A percentile compares a stretch with the other conserved stretches of the same genome.
phyloP scores from a whole-genome alignment of 2,797 vertebrate genomes.

The Philypnodon macrostomus region DNA sequence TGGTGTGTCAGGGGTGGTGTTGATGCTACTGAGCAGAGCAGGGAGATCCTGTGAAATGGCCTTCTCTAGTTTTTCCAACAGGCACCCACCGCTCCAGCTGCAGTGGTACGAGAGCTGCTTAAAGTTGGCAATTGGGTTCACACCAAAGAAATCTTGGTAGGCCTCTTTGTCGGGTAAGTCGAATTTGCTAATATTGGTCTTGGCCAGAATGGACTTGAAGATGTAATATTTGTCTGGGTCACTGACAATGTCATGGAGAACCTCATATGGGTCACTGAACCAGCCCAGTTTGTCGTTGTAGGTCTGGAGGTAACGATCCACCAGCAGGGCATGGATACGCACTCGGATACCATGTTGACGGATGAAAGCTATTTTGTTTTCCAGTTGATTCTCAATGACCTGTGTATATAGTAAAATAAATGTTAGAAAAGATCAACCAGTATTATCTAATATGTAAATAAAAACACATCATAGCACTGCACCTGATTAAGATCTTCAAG shows the following conservation, averaged over 20 bases:
- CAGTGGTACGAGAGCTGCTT: conserved; percentile 94
- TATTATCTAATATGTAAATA: background rate
- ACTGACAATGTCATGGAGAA: conserved; percentile 96
- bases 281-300: conserved; percentile 95
- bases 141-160: conserved; percentile 97
- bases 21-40: conserved; percentile 83
- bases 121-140: conserved; percentile 89
- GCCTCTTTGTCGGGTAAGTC: conserved; percentile 92
- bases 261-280: conserved; percentile 88
- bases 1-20: conserved; percentile 38
- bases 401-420: conserved; percentile 50
- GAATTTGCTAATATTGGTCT: conserved; percentile 98
- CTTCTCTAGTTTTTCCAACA: conserved; percentile 91
- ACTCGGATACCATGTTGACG: conserved; percentile 95
- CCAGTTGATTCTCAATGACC: conserved; percentile 95
- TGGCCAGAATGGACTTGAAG: conserved; percentile 97
- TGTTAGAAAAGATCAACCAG: background rate
- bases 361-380: conserved; percentile 98
- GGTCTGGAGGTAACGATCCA: conserved; percentile 95
- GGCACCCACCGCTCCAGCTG: conserved; percentile 90
- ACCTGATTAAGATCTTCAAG: conserved; percentile 94
- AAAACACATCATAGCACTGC: background rate
- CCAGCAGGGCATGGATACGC: conserved; percentile 92
- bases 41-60: conserved; percentile 93
- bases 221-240: conserved; percentile 97